Evolutionary conservation across 2,888 invertebrate species (phyloP).

Genomic region (Dicyrtomina minuta): DNA sequence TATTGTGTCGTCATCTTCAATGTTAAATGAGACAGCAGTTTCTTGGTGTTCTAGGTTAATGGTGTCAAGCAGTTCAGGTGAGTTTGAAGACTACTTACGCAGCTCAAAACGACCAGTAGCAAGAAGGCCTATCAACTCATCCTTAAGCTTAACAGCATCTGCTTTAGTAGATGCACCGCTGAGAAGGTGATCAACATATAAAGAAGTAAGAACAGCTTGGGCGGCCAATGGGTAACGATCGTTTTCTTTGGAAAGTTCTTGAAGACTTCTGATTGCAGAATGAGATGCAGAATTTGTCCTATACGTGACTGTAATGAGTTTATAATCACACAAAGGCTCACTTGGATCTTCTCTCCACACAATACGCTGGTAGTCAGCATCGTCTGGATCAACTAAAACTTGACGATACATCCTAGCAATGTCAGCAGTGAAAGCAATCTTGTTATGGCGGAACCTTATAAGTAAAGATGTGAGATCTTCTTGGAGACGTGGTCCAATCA

Average conservation of each 20-base stretch:
- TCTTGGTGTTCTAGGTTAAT: background rate
- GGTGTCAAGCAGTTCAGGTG: background rate
- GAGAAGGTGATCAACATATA: slow-evolving; percentile 48
- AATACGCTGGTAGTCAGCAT: slow-evolving; percentile 55
- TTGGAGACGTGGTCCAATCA: slow-evolving; percentile 55
- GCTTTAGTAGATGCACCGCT: background rate
- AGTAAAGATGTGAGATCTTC: slow-evolving; percentile 54
- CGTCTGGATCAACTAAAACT: slow-evolving; percentile 49
- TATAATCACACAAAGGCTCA: slow-evolving; percentile 37
- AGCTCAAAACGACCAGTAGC: background rate
- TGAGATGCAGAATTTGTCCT: slow-evolving; percentile 54
- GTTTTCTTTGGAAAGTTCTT: slow-evolving; percentile 7
- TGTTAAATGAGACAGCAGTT: background rate
- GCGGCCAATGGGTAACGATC: background rate
- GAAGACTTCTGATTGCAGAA: slow-evolving; percentile 51
- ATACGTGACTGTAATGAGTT: slow-evolving; percentile 54
- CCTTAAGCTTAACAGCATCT: background rate
- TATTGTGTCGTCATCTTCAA: background rate
- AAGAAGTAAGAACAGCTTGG: slow-evolving; percentile 14
- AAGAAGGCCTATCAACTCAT: background rate
- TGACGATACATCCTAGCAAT: slow-evolving; percentile 56
- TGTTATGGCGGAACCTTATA: slow-evolving; percentile 52
- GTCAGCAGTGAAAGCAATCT: slow-evolving; percentile 54
- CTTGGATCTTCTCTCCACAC: slow-evolving; percentile 54
- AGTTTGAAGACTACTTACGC: slow-evolving; percentile 19